Evolutionary conservation across 2,797 vertebrate species (phyloP), one percentile per base, ranked within the genome.

Genomic region (Pangasius krempfi): DNA sequence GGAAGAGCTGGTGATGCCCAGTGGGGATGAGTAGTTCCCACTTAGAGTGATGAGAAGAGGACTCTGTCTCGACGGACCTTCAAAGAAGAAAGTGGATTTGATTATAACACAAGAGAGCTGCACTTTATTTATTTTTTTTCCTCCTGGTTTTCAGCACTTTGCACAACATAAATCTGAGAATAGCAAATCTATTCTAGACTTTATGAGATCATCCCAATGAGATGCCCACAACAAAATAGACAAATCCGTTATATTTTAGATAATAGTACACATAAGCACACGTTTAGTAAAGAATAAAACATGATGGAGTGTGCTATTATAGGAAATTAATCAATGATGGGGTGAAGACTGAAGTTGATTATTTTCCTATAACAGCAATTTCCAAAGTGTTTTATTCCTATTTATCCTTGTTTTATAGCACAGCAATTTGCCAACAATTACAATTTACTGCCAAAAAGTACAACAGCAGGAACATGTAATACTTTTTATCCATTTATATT

Each of bases 41-140:
- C 98, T 99, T 86, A 99, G 96, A 3, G 98, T 98, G 79, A 98
- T 96, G 13, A 99, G 96, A 58, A 98, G 96, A 0, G 97, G 97
- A 76, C 97, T 99, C 91, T 99, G 98, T 54, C 98, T 97, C 79
- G 98, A 98, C 47, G 97, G 97, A 87, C 99, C 99, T 99, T 94
- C 2, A 64, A 50, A 30, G 33, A 9, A 87, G 54, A 62, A 56
- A 18, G 87, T 62, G 27, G 7, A 58, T 5, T 52, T 22, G 22
- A 87, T 87, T 79, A 79, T 47, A 78, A 73, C 14, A 89, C 27
- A 88, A 27, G 16, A 14, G 13, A 44, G 12, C 44, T 16, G 27
- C 7, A 72, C 33, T 75, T 88, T 40, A 40, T 3, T 3, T 40
- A n/a, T n/a, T 37, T 44, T 5, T 16, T 10, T 86, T 88, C 25